Conservation (phyloP, 53 echinoderm and acorn worm species). For the Patiria pectinifera region DNA sequence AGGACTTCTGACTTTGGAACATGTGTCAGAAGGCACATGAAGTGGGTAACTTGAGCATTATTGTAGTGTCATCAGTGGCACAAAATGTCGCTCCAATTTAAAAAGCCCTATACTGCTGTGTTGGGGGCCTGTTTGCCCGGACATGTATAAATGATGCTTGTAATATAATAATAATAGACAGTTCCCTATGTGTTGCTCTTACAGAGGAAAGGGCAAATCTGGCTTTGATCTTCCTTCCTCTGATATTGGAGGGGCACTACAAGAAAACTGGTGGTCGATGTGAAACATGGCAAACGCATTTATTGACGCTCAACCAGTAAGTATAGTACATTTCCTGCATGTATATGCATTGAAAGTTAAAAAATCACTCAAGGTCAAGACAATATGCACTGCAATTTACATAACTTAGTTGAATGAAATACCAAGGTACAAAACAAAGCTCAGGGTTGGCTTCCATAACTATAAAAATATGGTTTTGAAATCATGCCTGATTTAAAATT, state of each 20-base stretch:
- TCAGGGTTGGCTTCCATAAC: background rate
- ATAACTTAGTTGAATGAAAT: background rate
- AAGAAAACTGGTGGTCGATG: conserved; percentile 2
- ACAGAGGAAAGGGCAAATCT: conserved; percentile 1
- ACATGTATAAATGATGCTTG: background rate
- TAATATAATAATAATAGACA: background rate
- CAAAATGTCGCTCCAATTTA: background rate
- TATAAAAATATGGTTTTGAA: background rate
- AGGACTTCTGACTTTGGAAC: background rate
- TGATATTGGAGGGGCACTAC: conserved; percentile 4
- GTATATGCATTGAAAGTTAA: background rate
- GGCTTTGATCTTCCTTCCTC: background rate
- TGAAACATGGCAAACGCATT: background rate
- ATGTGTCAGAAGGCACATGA: background rate
- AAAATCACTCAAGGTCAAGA: background rate
- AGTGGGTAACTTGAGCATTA: background rate
- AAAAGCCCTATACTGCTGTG: background rate
- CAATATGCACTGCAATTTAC: background rate
- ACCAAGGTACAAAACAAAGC: background rate
- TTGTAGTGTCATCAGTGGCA: background rate
- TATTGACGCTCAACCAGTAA: conserved; percentile 8
- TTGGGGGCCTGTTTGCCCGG: background rate
- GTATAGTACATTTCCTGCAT: background rate
- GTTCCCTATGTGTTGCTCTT: background rate
- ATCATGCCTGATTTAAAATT: background rate